A percentile compares a stretch with the other conserved stretches of the same genome.
These are phyloP conservation scores for Calliopum simillimum DNA, from an alignment of 2,888 invertebrate genomes.

Conservation along the genomic window DNA sequence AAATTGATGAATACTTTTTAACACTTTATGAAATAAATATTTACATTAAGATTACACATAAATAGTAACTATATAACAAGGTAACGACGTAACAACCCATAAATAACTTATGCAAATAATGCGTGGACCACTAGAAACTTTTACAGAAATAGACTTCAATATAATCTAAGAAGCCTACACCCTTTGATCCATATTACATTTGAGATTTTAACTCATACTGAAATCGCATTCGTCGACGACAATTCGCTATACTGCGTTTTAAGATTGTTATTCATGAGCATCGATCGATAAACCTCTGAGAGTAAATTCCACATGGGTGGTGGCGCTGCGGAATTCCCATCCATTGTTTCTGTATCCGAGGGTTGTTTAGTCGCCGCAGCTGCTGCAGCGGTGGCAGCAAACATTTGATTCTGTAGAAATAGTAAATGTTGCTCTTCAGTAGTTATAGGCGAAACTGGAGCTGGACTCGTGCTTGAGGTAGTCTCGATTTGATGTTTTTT, in stretches of 20 bases:
- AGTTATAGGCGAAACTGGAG: constrained; percentile 34
- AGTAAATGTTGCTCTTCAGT: constrained; percentile 56
- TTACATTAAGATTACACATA: constrained; percentile 35
- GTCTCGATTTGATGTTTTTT: constrained; percentile 42
- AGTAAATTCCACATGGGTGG: constrained; percentile 64
- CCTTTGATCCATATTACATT: not conserved
- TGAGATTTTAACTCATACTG: constrained; percentile 52
- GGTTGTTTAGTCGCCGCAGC: constrained; percentile 51
- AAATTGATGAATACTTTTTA: constrained; percentile 53
- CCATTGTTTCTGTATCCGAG: constrained; percentile 29
- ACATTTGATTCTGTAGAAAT: constrained; percentile 61
- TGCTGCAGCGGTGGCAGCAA: constrained; percentile 60
- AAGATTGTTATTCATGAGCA: constrained; percentile 58
- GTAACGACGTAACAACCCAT: constrained; percentile 58
- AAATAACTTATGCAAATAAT: constrained; percentile 35
- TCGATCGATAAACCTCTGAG: constrained; percentile 65
- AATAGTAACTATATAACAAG: constrained; percentile 55
- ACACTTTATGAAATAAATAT: constrained; percentile 32
- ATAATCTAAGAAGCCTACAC: constrained; percentile 16
- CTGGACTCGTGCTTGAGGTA: constrained; percentile 1
- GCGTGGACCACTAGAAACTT: not conserved
- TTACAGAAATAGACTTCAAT: not conserved
- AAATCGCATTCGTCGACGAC: constrained; percentile 62
- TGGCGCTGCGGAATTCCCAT: constrained; percentile 31
- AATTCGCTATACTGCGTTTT: constrained; percentile 58